Conservation (phyloP, 2,113 vertebrate species). For the Paraplagusia blochii region DNA sequence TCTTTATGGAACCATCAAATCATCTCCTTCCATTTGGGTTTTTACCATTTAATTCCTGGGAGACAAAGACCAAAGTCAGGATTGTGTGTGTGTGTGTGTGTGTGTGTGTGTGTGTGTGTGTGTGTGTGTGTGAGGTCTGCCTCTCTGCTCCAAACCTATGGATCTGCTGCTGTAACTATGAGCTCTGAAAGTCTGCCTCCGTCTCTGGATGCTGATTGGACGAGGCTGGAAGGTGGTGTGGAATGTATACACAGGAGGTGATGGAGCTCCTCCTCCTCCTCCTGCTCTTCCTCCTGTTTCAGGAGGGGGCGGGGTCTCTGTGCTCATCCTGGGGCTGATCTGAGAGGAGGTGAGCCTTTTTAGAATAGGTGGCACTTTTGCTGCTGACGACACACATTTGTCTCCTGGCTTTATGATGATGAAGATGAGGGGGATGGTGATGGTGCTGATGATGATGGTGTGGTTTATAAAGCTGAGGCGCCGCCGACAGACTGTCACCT, state of each 20-base stretch:
- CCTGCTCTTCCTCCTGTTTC: neutral
- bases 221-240: constrained; percentile 50
- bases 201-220: constrained; percentile 66
- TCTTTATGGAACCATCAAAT: too few relatives aligned
- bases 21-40: too few relatives aligned
- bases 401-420: neutral
- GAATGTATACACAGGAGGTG: constrained; percentile 63
- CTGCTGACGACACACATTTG: constrained; percentile 64
- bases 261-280: too few relatives aligned
- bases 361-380: constrained; percentile 43
- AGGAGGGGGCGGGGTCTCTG: constrained; percentile 34
- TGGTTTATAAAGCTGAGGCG: neutral
- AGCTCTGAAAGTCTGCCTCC: constrained; percentile 72
- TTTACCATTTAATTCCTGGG: too few relatives aligned
- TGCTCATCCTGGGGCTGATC: neutral
- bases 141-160: constrained; percentile 36
- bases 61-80: neutral
- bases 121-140: constrained; percentile 23
- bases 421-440: neutral
- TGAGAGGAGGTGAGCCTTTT: constrained; percentile 44
- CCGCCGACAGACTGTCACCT: constrained; percentile 3
- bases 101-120: constrained; percentile 23
- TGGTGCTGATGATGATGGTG: neutral
- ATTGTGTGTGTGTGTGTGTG: constrained; percentile 17
- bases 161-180: constrained; percentile 72